Conservation (phyloP, 2,888 invertebrate species). For the Capitulum mitella region DNA sequence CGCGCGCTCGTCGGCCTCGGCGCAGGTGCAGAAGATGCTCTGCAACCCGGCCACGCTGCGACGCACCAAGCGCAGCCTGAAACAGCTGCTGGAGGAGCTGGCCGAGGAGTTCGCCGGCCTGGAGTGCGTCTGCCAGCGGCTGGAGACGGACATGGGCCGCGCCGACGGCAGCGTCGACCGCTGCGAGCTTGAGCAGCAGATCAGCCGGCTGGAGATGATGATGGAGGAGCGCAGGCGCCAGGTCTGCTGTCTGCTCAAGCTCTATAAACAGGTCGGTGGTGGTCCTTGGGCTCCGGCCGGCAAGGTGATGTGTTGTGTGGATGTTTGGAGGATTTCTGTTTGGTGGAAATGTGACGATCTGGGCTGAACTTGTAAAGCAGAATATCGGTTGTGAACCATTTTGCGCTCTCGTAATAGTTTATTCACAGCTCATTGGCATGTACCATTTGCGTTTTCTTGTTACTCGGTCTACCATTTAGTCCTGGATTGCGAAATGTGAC, state of each 20-base stretch:
- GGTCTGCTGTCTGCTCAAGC: slow-evolving; percentile 21
- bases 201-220: slow-evolving; percentile 11
- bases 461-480: too few relatives aligned
- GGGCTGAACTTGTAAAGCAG: too few relatives aligned
- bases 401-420: too few relatives aligned
- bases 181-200: background rate
- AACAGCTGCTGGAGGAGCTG: slow-evolving; percentile 23
- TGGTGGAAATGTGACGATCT: too few relatives aligned
- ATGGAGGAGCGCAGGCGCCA: slow-evolving; percentile 8
- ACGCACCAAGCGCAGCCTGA: slow-evolving; percentile 5
- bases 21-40: background rate
- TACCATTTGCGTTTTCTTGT: too few relatives aligned
- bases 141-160: slow-evolving; percentile 15
- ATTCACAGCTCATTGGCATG: too few relatives aligned
- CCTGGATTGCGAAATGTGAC: too few relatives aligned
- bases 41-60: slow-evolving; percentile 19
- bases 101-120: slow-evolving; percentile 21
- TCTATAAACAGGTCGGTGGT: slow-evolving; percentile 4
- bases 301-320: too few relatives aligned
- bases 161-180: background rate
- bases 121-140: slow-evolving; percentile 19
- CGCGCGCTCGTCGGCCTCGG: background rate
- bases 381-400: too few relatives aligned
- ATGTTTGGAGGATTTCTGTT: too few relatives aligned
- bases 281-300: too few relatives aligned